Conservation (phyloP, 1,140 invertebrate species). For the Zaprionus inermis region DNA sequence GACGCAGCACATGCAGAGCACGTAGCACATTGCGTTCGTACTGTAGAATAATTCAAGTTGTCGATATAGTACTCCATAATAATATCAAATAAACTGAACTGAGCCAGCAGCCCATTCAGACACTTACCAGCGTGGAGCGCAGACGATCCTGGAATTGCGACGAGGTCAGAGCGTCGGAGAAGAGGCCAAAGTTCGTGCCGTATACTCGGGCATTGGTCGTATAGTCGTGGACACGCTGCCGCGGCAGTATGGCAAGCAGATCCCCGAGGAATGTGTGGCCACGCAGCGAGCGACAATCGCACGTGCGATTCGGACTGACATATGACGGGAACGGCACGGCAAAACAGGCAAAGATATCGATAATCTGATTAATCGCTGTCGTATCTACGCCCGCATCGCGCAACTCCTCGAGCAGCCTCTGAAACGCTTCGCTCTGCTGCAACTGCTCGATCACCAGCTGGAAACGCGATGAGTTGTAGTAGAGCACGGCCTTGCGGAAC, state of each 20-base stretch:
- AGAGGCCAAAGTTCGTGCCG: constrained; percentile 48
- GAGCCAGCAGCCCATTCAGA: background rate
- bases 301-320: background rate
- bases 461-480: constrained; percentile 56
- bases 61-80: background rate
- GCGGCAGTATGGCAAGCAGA: constrained; percentile 52
- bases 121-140: constrained; percentile 52
- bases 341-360: constrained; percentile 59
- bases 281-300: constrained; percentile 47
- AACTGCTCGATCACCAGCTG: constrained; percentile 34
- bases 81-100: too few relatives aligned
- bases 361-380: constrained; percentile 48
- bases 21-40: constrained; percentile 47
- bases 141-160: constrained; percentile 47
- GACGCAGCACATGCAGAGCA: constrained; percentile 47
- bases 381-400: constrained; percentile 37
- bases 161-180: constrained; percentile 40
- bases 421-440: constrained; percentile 45
- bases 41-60: constrained; percentile 26
- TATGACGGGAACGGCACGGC: constrained; percentile 26
- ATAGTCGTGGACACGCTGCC: constrained; percentile 36
- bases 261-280: constrained; percentile 54
- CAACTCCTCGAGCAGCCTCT: constrained; percentile 35
- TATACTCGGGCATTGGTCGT: background rate
- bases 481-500: constrained; percentile 60